These are phyloP conservation scores for Ophiodon elongatus DNA, from an alignment of 2,113 vertebrate genomes.

Conservation along the genomic window DNA sequence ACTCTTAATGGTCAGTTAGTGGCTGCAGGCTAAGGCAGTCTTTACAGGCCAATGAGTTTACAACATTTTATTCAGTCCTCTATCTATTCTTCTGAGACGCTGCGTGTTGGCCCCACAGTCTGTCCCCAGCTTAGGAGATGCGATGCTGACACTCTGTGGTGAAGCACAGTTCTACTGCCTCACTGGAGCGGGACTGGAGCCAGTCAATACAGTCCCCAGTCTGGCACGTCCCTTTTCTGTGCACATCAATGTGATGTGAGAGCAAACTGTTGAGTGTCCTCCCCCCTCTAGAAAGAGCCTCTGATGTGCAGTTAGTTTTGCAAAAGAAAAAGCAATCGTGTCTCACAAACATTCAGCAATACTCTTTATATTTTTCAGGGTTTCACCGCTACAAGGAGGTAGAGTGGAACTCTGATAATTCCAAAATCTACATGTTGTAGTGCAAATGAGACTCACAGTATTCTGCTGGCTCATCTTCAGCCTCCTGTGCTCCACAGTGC, in stretches of 20 bases:
- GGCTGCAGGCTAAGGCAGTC: not conserved
- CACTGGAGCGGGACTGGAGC: not conserved
- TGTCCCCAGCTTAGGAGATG: not conserved
- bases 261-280: not conserved
- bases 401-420: not conserved
- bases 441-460: not conserved
- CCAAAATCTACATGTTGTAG: not conserved
- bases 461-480: not conserved
- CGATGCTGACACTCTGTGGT: conserved; percentile 54
- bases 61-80: not conserved
- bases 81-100: not conserved
- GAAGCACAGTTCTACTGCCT: not conserved
- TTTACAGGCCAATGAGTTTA: not conserved
- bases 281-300: not conserved
- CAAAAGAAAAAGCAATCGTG: not conserved
- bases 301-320: not conserved
- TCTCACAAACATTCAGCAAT: not conserved
- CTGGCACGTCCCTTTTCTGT: not conserved
- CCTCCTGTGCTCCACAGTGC: not conserved
- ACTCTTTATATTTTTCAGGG: not conserved
- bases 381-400: not conserved
- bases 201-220: not conserved
- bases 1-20: not conserved
- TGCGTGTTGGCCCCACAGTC: not conserved
- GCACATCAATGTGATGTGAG: not conserved